Conservation (phyloP, 1,140 invertebrate species). For the Eurosta solidaginis region DNA sequence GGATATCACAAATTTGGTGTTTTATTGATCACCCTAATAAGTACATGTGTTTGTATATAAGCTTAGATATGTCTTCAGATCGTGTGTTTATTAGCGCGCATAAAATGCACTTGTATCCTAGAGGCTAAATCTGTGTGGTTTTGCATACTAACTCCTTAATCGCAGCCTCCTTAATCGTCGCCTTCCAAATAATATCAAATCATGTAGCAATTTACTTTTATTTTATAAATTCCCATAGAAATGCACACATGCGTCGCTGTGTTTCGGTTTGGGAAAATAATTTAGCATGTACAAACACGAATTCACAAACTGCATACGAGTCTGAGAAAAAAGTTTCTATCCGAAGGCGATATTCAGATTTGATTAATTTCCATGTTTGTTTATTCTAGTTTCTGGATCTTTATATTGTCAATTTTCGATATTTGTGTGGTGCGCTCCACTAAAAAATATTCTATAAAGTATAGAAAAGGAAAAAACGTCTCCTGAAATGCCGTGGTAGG, state of each 20-base stretch:
- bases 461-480: no score
- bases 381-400: neutral
- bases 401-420: no score
- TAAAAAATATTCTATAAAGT: no score
- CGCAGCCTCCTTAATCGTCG: neutral
- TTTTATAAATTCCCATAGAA: neutral
- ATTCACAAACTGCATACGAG: neutral
- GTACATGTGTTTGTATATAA: neutral
- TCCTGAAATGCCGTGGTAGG: no score
- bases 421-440: no score
- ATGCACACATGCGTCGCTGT: no score
- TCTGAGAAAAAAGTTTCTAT: neutral
- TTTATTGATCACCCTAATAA: neutral
- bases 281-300: neutral
- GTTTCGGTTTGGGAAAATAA: neutral
- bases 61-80: neutral
- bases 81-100: neutral
- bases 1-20: no score
- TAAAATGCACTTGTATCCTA: neutral
- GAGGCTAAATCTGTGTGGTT: neutral
- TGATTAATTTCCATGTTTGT: neutral
- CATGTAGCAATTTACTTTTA: constrained; percentile 4
- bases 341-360: neutral
- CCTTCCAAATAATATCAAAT: constrained; percentile 1
- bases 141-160: neutral